Conservation (phyloP, 2,113 vertebrate genomes). For the Anoplopoma fimbria region DNA sequence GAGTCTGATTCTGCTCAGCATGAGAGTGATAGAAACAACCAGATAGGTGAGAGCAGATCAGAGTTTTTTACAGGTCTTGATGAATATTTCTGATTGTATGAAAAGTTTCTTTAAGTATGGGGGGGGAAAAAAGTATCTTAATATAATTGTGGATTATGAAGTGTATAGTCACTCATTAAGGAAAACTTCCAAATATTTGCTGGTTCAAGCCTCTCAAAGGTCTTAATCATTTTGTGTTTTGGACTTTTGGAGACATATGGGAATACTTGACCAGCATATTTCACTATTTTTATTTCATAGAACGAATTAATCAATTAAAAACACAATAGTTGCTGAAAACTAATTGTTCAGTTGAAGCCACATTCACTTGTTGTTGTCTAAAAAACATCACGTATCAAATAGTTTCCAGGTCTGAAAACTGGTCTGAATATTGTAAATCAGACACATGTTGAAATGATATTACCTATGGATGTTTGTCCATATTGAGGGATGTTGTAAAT, state of each 20-base stretch:
- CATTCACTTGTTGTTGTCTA: neutral
- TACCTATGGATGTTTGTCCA: neutral
- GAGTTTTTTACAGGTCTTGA: neutral
- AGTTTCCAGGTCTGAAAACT: neutral
- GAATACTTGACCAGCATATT: neutral
- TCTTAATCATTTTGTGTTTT: neutral
- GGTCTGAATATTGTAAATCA: neutral
- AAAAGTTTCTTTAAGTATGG: neutral
- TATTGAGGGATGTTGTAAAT: neutral
- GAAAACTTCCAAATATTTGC: neutral
- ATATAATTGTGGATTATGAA: neutral
- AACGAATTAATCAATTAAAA: neutral
- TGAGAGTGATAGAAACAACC: conserved; percentile 85
- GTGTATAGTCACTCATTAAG: neutral
- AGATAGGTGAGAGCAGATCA: conserved; percentile 83
- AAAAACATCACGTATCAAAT: neutral
- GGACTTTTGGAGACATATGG: neutral
- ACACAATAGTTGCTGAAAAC: neutral
- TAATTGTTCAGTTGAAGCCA: neutral
- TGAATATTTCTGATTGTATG: neutral
- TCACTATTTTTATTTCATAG: neutral
- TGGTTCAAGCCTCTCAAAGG: neutral
- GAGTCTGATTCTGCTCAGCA: conserved; percentile 85
- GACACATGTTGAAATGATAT: neutral
- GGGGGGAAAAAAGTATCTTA: neutral